phyloP scores from a whole-genome alignment of 2,888 invertebrate species.

The Acanthopleura granulata region DNA sequence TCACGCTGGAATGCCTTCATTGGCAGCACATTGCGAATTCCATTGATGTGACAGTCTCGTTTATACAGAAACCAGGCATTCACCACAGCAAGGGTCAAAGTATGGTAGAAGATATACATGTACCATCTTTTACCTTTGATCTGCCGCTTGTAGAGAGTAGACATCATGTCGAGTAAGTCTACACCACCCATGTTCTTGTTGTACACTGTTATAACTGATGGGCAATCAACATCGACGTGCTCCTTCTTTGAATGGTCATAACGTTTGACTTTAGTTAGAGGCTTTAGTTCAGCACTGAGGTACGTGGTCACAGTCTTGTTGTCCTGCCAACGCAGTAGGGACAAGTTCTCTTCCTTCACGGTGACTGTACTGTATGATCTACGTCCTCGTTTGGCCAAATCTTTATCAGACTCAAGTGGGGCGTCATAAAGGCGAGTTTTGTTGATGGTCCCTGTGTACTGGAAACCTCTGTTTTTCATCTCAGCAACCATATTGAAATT shows the following conservation, averaged over 20 bases:
- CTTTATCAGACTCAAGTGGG: conserved; percentile 14
- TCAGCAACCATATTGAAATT: background rate
- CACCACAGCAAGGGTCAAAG: conserved; percentile 14
- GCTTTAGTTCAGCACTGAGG: background rate
- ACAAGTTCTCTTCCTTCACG: background rate
- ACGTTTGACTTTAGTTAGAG: background rate
- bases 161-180: conserved; percentile 8
- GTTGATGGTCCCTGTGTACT: conserved; percentile 17
- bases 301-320: conserved; percentile 20
- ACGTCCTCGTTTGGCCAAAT: conserved; percentile 20
- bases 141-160: conserved; percentile 6
- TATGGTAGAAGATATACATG: conserved; percentile 23
- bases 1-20: conserved; percentile 13
- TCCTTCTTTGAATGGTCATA: background rate
- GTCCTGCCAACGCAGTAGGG: conserved; percentile 19
- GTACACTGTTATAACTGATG: background rate
- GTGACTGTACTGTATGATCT: conserved; percentile 9
- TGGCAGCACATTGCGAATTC: background rate
- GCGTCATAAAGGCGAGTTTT: background rate
- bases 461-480: background rate
- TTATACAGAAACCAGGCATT: conserved; percentile 24
- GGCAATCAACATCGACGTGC: background rate
- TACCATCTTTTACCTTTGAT: conserved; percentile 21
- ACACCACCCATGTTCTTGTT: conserved; percentile 22
- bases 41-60: background rate